phyloP scores from a whole-genome alignment of 2,797 vertebrate species.

The Urosaurus nigricauda region DNA sequence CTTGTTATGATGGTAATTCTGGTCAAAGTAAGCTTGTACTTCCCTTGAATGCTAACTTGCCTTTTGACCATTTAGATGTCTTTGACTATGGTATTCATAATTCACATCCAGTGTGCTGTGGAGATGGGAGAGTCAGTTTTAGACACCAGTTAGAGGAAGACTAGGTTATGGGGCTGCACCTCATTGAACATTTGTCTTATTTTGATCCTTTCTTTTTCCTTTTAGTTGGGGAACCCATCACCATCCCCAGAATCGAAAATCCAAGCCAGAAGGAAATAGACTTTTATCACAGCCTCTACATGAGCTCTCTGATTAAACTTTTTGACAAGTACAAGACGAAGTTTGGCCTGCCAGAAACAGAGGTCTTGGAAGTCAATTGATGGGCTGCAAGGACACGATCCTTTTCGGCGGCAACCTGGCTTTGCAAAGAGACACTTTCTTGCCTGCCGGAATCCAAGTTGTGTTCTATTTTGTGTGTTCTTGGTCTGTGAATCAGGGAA shows the following conservation, averaged over 20 bases:
- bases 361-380: slow-evolving; percentile 89
- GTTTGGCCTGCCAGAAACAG: slow-evolving; percentile 89
- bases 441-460: slow-evolving; percentile 26
- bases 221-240: slow-evolving; percentile 95
- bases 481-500: slow-evolving; percentile 73
- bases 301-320: slow-evolving; percentile 88
- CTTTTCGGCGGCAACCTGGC: slow-evolving; percentile 7
- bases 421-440: slow-evolving; percentile 27
- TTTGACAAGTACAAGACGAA: slow-evolving; percentile 94
- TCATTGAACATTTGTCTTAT: neutral
- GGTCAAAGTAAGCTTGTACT: too few species aligned
- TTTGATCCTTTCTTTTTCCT: slow-evolving; percentile 5
- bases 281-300: slow-evolving; percentile 91
- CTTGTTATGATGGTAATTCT: too few species aligned
- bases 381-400: neutral
- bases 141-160: neutral
- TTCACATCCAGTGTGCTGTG: too few species aligned
- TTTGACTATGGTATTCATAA: too few species aligned
- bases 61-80: too few species aligned
- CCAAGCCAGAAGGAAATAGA: slow-evolving; percentile 88
- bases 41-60: too few species aligned
- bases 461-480: slow-evolving; percentile 54
- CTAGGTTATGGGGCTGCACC: too few species aligned
- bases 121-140: too few species aligned
- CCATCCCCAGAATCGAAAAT: slow-evolving; percentile 89